These are phyloP conservation scores for Spatula versicolor DNA, from an alignment of 2,797 vertebrate species.

Conservation along the genomic window DNA sequence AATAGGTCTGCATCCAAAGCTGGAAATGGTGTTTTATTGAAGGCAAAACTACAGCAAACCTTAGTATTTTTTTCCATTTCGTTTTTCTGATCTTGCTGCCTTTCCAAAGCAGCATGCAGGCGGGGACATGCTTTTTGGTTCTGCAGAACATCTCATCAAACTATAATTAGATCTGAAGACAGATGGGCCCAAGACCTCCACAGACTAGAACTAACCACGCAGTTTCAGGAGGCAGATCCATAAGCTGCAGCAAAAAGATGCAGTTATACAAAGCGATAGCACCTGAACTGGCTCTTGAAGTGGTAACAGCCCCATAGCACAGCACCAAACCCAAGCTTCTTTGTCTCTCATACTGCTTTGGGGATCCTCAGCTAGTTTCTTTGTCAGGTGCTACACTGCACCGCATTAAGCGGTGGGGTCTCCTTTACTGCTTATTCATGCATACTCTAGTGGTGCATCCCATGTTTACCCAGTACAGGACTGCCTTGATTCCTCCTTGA, in stretches of 20 bases:
- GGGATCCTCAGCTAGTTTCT: not conserved
- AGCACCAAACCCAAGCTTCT: not conserved
- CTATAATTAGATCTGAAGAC: not conserved
- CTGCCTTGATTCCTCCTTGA: not conserved
- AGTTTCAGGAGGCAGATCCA: not conserved
- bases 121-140: not conserved
- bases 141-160: not conserved
- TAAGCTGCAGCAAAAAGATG: not conserved
- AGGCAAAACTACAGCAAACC: not conserved
- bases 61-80: not conserved
- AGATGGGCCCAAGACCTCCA: not conserved
- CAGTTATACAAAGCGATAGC: not conserved
- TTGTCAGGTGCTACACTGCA: not conserved
- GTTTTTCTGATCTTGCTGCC: not conserved
- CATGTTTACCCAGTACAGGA: accelerated
- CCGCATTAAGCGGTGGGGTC: not conserved
- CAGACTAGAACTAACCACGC: not conserved
- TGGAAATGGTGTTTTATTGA: not conserved
- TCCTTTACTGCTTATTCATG: not conserved
- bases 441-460: not conserved
- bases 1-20: not conserved
- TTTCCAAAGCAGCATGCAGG: not conserved
- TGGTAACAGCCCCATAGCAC: not conserved
- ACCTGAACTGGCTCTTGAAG: not conserved
- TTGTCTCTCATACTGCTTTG: not conserved